These are phyloP conservation scores for Anseranas semipalmata DNA, from an alignment of 2,113 vertebrate species.

Conservation along the genomic window DNA sequence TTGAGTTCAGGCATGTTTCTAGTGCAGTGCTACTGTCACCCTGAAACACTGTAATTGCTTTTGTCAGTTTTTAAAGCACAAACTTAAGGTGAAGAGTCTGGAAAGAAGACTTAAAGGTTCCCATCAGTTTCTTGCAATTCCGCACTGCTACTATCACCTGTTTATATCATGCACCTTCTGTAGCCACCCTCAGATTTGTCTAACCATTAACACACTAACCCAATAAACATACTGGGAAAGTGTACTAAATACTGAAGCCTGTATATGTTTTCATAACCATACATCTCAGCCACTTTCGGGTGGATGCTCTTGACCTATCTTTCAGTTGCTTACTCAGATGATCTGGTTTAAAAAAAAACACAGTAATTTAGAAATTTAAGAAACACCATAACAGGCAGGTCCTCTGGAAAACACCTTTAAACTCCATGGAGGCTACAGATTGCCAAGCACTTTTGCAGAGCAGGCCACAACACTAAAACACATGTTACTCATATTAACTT, in stretches of 20 bases:
- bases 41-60: not conserved
- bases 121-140: not conserved
- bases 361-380: not conserved
- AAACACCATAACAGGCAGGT: not conserved
- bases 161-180: not conserved
- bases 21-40: not conserved
- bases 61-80: not conserved
- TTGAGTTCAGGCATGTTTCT: not conserved
- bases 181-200: not conserved
- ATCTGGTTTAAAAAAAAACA: not conserved
- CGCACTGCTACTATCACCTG: not conserved
- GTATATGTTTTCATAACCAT: not conserved
- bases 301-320: not conserved
- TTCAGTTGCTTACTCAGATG: not conserved
- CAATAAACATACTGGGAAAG: not conserved
- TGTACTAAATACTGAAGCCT: not conserved
- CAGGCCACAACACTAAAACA: not conserved
- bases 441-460: not conserved
- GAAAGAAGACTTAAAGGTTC: not conserved
- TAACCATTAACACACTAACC: not conserved
- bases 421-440: not conserved
- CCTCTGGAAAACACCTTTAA: not conserved
- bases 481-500: not conserved
- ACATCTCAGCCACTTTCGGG: not conserved
- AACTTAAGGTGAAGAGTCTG: not conserved